Evolutionary conservation across 92 coral and sea anemone genomes (phyloP).

Genomic region (Zoanthus sociatus): DNA sequence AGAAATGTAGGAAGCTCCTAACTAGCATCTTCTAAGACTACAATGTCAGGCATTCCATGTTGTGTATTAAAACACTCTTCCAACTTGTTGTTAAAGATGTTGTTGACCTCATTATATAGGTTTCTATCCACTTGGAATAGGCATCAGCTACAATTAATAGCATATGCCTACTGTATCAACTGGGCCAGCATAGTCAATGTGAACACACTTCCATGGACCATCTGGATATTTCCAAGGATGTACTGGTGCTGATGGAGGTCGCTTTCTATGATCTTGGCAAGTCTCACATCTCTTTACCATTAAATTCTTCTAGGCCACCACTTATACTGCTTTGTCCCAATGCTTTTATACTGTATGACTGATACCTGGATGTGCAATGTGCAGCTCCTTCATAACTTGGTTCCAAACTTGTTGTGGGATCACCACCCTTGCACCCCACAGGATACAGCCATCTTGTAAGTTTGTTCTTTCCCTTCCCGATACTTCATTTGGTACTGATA

Average conservation of each 20-base stretch:
- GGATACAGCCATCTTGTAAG: slow-evolving; percentile 3
- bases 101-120: slow-evolving; percentile 26
- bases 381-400: slow-evolving; percentile 37
- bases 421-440: slow-evolving; percentile 13
- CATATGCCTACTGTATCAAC: slow-evolving; percentile 34
- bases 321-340: slow-evolving; percentile 31
- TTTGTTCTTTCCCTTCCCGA: slow-evolving; percentile 43
- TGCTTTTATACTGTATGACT: slow-evolving; percentile 46
- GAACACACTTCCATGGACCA: slow-evolving; percentile 13
- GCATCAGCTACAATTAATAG: slow-evolving; percentile 28
- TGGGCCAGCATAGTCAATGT: slow-evolving; percentile 46
- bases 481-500: slow-evolving; percentile 37
- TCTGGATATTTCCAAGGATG: slow-evolving; percentile 45
- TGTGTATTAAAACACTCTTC: slow-evolving; percentile 42
- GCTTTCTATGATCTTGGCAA: slow-evolving; percentile 45
- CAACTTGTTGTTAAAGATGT: slow-evolving; percentile 44
- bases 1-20: slow-evolving; percentile 22
- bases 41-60: slow-evolving; percentile 41
- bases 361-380: slow-evolving; percentile 45
- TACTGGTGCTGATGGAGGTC: slow-evolving; percentile 35
- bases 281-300: slow-evolving; percentile 34
- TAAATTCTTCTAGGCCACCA: slow-evolving; percentile 50
- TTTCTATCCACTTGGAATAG: slow-evolving; percentile 33
- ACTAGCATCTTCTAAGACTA: slow-evolving; percentile 35
- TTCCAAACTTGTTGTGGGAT: slow-evolving; percentile 36